Conservation (phyloP, 2,888 invertebrate genomes). For the Agriopis marginaria region DNA sequence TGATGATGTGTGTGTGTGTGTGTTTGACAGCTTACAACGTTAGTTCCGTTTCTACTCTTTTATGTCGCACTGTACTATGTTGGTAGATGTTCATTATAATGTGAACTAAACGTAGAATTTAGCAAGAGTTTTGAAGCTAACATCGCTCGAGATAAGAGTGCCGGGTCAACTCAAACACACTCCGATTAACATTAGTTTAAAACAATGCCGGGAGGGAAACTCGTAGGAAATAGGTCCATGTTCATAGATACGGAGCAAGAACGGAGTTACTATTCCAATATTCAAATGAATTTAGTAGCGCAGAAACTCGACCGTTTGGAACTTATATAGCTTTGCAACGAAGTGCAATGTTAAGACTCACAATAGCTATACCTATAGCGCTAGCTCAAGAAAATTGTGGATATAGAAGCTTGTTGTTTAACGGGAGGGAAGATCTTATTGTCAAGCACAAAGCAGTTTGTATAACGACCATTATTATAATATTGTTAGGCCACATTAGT, state of each 20-base stretch:
- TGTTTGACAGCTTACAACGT: too few species aligned
- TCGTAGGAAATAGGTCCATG: slow-evolving; percentile 36
- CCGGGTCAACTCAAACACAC: slow-evolving; percentile 64
- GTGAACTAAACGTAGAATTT: slow-evolving; percentile 48
- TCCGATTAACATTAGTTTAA: slow-evolving; percentile 69
- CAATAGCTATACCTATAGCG: too few species aligned
- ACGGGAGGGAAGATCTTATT: too few species aligned
- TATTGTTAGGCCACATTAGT: too few species aligned
- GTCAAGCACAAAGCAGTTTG: too few species aligned
- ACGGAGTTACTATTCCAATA: slow-evolving; percentile 63
- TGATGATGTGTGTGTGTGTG: too few species aligned
- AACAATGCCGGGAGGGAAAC: slow-evolving; percentile 68
- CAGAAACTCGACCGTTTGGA: slow-evolving; percentile 63
- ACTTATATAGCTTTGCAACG: slow-evolving; percentile 3
- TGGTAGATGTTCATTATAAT: too few species aligned
- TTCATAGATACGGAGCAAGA: slow-evolving; percentile 10
- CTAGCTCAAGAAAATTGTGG: too few species aligned
- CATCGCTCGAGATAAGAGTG: slow-evolving; percentile 49
- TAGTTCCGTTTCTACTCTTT: too few species aligned
- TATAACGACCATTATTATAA: too few species aligned
- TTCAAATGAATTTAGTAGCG: slow-evolving; percentile 72
- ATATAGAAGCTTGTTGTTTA: too few species aligned
- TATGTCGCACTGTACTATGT: too few species aligned
- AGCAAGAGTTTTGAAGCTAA: slow-evolving; percentile 57
- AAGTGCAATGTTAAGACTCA: not conserved